These are phyloP conservation scores for Sarcoramphus papa DNA, from an alignment of 2,797 vertebrate genomes.

Conservation along the genomic window DNA sequence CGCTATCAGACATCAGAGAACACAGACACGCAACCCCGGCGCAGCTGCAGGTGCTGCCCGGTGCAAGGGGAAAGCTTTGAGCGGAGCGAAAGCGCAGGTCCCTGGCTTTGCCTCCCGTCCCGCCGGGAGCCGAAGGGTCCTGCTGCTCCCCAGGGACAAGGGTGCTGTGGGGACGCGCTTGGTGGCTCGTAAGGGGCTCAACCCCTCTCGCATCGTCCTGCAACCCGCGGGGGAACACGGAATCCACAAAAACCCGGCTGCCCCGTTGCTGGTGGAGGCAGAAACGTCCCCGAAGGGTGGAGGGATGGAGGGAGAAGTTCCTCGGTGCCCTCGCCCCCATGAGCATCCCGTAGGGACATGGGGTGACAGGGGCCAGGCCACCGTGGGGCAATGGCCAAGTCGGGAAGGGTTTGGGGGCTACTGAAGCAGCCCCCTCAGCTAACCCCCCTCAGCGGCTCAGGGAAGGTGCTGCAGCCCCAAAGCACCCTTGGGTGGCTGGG, in stretches of 20 bases:
- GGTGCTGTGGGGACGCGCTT: not conserved
- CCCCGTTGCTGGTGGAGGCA: not conserved
- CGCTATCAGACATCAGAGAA: not conserved
- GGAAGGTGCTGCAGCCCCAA: not conserved
- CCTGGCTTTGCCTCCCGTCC: not conserved
- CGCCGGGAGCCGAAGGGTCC: not conserved
- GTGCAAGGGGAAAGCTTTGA: not conserved
- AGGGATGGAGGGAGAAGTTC: not conserved
- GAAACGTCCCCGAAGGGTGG: not conserved
- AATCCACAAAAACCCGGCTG: not conserved
- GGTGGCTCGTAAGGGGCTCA: not conserved
- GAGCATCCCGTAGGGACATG: not conserved
- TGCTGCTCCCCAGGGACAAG: not conserved
- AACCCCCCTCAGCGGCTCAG: not conserved
- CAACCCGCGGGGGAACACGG: too few species aligned
- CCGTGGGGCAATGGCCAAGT: not conserved
- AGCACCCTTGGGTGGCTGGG: not conserved
- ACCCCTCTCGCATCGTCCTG: not conserved
- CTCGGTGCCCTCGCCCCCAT: too few species aligned
- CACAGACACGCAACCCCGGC: rapidly evolving
- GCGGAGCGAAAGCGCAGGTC: too few species aligned
- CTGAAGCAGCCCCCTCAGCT: too few species aligned
- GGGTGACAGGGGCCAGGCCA: not conserved
- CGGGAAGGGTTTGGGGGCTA: not conserved
- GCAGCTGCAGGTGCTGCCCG: not conserved